Conservation (phyloP, 2,888 invertebrate genomes). For the Lomographa bimaculata region DNA sequence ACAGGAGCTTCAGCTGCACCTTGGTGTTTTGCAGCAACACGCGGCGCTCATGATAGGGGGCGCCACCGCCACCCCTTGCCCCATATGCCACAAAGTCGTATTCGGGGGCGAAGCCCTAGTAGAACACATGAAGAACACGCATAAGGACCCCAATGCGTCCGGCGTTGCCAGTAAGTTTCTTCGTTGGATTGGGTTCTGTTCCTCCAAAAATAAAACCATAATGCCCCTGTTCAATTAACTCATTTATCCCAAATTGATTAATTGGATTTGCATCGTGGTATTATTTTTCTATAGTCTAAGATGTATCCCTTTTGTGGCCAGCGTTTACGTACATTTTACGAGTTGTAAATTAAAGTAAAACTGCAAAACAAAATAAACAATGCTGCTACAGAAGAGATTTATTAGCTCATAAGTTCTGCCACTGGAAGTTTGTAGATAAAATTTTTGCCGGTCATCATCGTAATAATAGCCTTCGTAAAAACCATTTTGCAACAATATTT, state of each 20-base stretch:
- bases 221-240: too few relatives aligned
- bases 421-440: slow-evolving; percentile 70
- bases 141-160: slow-evolving; percentile 95
- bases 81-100: slow-evolving; percentile 97
- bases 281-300: slow-evolving; percentile 8
- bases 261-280: too few relatives aligned
- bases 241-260: too few relatives aligned
- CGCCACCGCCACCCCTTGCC: slow-evolving; percentile 95
- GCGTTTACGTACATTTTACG: slow-evolving; percentile 19
- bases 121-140: slow-evolving; percentile 98
- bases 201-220: slow-evolving; percentile 39
- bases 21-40: slow-evolving; percentile 98
- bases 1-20: slow-evolving; percentile 95
- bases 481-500: slow-evolving; percentile 51
- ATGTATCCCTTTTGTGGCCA: slow-evolving; percentile 27
- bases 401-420: slow-evolving; percentile 69
- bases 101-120: slow-evolving; percentile 96
- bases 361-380: slow-evolving; percentile 19
- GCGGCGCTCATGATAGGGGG: slow-evolving; percentile 95
- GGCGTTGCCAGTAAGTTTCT: slow-evolving; percentile 93
- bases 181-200: slow-evolving; percentile 26
- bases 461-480: slow-evolving; percentile 37
- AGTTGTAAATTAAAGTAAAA: slow-evolving; percentile 5
- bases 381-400: slow-evolving; percentile 59
- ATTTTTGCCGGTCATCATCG: slow-evolving; percentile 42